Base-by-base conservation (phyloP, 1,140 invertebrate species). In the Proales similis region DNA sequence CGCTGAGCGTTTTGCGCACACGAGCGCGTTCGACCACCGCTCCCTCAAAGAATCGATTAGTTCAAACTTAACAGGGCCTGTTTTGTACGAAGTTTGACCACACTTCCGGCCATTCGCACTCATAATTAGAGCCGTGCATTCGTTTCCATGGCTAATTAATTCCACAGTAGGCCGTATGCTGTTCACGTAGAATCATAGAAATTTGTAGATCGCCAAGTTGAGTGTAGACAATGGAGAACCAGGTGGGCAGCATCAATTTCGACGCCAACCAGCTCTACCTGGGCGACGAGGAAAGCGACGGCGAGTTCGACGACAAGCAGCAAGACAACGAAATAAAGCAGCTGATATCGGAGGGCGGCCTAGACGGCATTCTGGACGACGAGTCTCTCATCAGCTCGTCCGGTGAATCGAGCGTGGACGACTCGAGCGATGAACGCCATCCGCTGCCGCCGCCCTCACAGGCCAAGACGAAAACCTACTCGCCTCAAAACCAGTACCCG, bases 141-240 rank as follows among this genome's bases (percentile, higher is more conserved):
- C n/a, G n/a, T n/a, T n/a, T n/a, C n/a, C n/a, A n/a, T n/a, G n/a
- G n/a, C n/a, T n/a, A n/a, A n/a, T n/a, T n/a, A n/a, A n/a, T n/a
- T n/a, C n/a, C n/a, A n/a, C n/a, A n/a, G n/a, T n/a, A n/a, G n/a
- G n/a, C n/a, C n/a, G n/a, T n/a, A n/a, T n/a, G n/a, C n/a, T n/a
- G n/a, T n/a, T n/a, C n/a, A n/a, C n/a, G n/a, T n/a, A n/a, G n/a
- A n/a, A n/a, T n/a, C n/a, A n/a, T n/a, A n/a, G n/a, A n/a, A n/a
- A n/a, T n/a, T n/a, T n/a, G n/a, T n/a, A n/a, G n/a, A n/a, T n/a
- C n/a, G n/a, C n/a, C n/a, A n/a, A n/a, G n/a, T n/a, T n/a, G n/a
- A n/a, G n/a, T n/a, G n/a, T n/a, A n/a, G n/a, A n/a, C n/a, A n/a
- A 57, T 57, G 51, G 51, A 57, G 20, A 57, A 57, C 36, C 51